phyloP scores from a whole-genome alignment of 2,888 invertebrate genomes.

The Torymus aiolomorphi region DNA sequence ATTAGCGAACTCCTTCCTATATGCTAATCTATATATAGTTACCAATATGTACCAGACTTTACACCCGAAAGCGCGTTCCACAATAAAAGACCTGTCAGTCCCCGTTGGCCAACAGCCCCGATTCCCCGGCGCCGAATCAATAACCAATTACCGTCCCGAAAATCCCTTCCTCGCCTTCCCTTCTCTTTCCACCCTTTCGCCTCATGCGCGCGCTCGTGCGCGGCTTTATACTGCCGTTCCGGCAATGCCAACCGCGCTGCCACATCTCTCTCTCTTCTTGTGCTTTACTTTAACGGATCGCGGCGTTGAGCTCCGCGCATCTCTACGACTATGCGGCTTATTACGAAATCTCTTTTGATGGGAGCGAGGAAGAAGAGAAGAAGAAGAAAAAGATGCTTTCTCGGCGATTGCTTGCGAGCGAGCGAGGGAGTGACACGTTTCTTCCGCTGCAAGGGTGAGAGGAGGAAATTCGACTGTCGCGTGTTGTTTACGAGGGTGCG shows the following conservation, averaged over 20 bases:
- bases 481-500: no score
- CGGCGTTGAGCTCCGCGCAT: constrained; percentile 31
- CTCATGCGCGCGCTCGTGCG: no score
- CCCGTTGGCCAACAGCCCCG: no score
- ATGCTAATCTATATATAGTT: no score
- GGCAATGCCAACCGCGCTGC: background rate
- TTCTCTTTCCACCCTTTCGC: background rate
- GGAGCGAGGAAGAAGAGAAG: background rate
- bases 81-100: no score
- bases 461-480: no score
- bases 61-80: no score
- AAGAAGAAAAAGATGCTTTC: constrained; percentile 29
- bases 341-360: constrained; percentile 53
- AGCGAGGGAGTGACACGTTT: constrained; percentile 57
- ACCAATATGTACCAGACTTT: no score
- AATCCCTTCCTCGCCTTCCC: background rate
- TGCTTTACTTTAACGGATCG: constrained; percentile 46
- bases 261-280: background rate
- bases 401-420: constrained; percentile 57
- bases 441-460: constrained; percentile 21
- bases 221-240: no score
- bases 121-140: no score
- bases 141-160: no score
- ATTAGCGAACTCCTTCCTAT: no score
- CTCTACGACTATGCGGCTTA: constrained; percentile 41